Evolutionary conservation across 2,797 vertebrate species (phyloP).

Genomic region (Molothrus aeneus): DNA sequence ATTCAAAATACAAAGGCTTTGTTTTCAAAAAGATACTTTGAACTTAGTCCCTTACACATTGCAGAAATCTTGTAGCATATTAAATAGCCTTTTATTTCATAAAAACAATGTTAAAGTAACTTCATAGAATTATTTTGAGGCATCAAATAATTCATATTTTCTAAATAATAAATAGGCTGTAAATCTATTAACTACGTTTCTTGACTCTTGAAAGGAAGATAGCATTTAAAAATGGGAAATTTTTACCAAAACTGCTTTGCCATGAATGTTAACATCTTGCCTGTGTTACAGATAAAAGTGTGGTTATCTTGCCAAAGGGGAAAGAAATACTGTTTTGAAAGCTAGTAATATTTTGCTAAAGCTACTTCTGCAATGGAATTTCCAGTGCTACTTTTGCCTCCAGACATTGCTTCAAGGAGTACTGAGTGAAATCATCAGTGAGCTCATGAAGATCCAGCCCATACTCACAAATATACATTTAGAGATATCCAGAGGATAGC

Average conservation of each 20-base stretch:
- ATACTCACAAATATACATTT: neutral
- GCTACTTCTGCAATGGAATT: neutral
- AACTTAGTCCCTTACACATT: neutral
- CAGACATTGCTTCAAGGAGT: neutral
- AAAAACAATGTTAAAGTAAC: neutral
- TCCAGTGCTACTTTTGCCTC: neutral
- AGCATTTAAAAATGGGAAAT: neutral
- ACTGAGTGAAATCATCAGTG: neutral
- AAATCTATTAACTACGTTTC: neutral
- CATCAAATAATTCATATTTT: neutral
- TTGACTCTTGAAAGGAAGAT: neutral
- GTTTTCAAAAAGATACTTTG: neutral
- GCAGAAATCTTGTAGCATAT: neutral
- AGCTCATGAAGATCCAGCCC: neutral
- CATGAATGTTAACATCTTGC: neutral
- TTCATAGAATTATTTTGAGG: neutral
- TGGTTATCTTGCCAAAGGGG: neutral
- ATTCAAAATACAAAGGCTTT: neutral
- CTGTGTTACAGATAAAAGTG: neutral
- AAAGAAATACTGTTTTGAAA: neutral
- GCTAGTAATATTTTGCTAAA: neutral
- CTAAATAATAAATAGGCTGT: neutral
- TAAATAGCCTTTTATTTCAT: neutral
- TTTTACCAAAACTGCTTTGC: neutral
- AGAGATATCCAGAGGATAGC: neutral